Evolutionary conservation across 1,140 invertebrate genomes (phyloP), one percentile per base, ranked within the genome.

Genomic region (Ooceraea biroi): DNA sequence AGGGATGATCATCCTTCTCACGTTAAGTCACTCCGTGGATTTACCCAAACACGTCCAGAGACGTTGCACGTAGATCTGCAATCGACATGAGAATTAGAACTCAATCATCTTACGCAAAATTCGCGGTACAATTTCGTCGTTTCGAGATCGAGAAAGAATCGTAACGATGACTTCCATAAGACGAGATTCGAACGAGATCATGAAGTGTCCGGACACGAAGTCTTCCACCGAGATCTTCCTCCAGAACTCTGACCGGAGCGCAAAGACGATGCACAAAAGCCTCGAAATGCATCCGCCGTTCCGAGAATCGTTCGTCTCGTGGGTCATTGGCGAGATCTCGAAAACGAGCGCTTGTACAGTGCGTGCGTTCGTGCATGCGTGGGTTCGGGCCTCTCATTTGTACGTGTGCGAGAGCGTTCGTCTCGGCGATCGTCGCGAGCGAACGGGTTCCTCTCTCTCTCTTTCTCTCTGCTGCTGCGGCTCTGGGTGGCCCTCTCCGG

Each of bases 251-350:
- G 73, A 61, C 44, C 71, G 1, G 77, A 63, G 25, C 61, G 72
- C 68, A 44, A 60, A 65, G 61, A 52, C 76, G 83, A 36, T 36
- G 36, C 44, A 76, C 69, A 89, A 89, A 86, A 88, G 88, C 57
- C 74, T 83, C 73, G 77, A 89, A 85, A 88, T 76, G 88, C 87
- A 86, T 76, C 78, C 83, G 87, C 60, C 68, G 66, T 88, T 88
- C 87, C 86, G 72, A 72, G 87, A 89, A 89, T 80, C 72, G 87
- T 83, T 44, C 74, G 76, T 88, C 76, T 85, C 78, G 69, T 65
- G 30, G 68, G 71, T 50, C 82, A 77, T 77, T 77, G 66, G 76
- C 83, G 57, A 82, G 85, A 87, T 88, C 82, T 86, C 82, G 57
- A 82, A 82, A 88, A 52, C 65, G 76, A 41, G 57, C 61, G 17